phyloP scores from a whole-genome alignment of 1,140 invertebrate species.

The Trichogramma pretiosum region DNA sequence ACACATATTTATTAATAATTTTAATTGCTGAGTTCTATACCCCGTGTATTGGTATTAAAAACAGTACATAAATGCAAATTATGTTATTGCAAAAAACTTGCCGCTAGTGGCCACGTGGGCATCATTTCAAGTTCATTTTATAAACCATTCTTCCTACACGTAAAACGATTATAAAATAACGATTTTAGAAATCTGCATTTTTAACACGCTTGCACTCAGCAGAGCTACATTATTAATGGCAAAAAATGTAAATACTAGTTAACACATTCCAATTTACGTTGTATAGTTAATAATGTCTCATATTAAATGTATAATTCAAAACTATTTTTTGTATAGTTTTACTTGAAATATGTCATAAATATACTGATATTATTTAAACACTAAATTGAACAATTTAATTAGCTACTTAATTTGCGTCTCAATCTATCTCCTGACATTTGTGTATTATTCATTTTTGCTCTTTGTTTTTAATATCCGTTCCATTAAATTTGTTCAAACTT shows the following conservation, averaged over 20 bases:
- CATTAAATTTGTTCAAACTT: constrained; percentile 26
- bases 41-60: too few species aligned
- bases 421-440: constrained; percentile 12
- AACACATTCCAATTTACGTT: constrained; percentile 25
- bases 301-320: constrained; percentile 20
- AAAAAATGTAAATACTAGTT: constrained; percentile 43
- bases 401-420: constrained; percentile 33
- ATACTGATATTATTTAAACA: constrained; percentile 17
- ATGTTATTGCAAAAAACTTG: constrained; percentile 12
- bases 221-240: constrained; percentile 39
- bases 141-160: constrained; percentile 31
- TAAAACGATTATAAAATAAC: constrained; percentile 6
- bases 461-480: constrained; percentile 15
- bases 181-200: constrained; percentile 33
- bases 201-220: constrained; percentile 42
- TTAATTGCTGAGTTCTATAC: too few species aligned
- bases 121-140: constrained; percentile 26
- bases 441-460: constrained; percentile 14
- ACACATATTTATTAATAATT: constrained; percentile 15
- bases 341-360: constrained; percentile 29
- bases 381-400: constrained; percentile 28
- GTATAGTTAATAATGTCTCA: constrained; percentile 43
- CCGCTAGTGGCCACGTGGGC: constrained; percentile 27
- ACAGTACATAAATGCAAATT: too few species aligned
- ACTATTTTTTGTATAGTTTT: constrained; percentile 38